Conservation (phyloP, 2,888 invertebrate species). For the Hesperia comma region DNA sequence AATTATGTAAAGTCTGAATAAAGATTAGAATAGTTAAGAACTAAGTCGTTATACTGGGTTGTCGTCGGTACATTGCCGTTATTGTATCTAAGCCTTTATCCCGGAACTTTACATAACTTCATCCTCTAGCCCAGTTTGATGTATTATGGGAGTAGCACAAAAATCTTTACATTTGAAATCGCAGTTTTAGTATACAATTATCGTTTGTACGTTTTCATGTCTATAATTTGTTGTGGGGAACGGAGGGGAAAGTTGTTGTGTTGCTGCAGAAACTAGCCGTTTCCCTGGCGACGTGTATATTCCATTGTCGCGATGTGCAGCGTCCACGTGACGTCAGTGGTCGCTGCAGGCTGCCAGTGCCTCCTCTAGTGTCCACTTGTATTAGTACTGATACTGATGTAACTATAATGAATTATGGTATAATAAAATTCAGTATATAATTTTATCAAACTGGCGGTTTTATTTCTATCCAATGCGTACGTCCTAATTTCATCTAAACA, state of each 20-base stretch:
- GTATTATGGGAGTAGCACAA: slow-evolving; percentile 3
- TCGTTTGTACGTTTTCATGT: neutral
- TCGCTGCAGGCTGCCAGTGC: slow-evolving; percentile 42
- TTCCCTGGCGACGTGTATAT: slow-evolving; percentile 7
- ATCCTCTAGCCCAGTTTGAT: neutral
- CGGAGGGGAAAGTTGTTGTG: slow-evolving; percentile 1
- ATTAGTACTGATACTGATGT: slow-evolving; percentile 58
- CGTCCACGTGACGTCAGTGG: slow-evolving; percentile 21
- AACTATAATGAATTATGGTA: slow-evolving; percentile 48
- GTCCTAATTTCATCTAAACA: too few relatives aligned
- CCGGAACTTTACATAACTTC: neutral
- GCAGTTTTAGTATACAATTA: neutral
- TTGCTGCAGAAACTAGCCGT: neutral
- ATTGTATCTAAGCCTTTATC: neutral
- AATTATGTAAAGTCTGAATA: slow-evolving; percentile 17
- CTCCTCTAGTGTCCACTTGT: slow-evolving; percentile 50
- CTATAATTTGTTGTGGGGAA: neutral
- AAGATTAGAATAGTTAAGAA: slow-evolving; percentile 17
- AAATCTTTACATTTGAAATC: slow-evolving; percentile 6
- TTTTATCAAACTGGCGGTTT: slow-evolving; percentile 58
- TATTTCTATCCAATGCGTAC: slow-evolving; percentile 44
- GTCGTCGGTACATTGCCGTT: neutral
- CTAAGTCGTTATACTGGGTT: slow-evolving; percentile 4
- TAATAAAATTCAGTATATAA: slow-evolving; percentile 63
- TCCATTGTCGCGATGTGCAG: slow-evolving; percentile 15